Evolutionary conservation across 2,113 vertebrate genomes (phyloP).

Genomic region (Litocranius walleri): DNA sequence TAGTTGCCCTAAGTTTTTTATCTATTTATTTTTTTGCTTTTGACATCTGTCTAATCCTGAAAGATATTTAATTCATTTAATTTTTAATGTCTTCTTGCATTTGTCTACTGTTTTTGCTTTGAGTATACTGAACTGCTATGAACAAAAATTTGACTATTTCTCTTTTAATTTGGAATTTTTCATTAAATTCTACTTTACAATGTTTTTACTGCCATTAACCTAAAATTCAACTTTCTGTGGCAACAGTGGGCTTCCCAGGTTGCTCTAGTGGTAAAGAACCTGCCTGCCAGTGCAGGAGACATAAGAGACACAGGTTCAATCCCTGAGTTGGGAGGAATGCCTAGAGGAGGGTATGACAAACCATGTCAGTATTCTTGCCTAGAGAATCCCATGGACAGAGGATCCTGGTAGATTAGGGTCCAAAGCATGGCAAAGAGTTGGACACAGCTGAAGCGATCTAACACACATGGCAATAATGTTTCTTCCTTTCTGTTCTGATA

Average conservation of each 20-base stretch:
- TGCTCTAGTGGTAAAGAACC: not conserved
- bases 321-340: not conserved
- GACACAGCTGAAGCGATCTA: rapidly evolving
- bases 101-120: not conserved
- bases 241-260: not conserved
- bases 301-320: not conserved
- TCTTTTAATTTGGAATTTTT: not conserved
- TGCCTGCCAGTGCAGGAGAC: not conserved
- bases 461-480: not conserved
- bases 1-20: not conserved
- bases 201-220: not conserved
- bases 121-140: not conserved
- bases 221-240: not conserved
- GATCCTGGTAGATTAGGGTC: not conserved
- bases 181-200: not conserved
- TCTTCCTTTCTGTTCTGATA: not conserved
- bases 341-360: not conserved
- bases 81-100: not conserved
- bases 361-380: not conserved
- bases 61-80: not conserved
- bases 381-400: not conserved
- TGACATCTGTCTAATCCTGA: not conserved
- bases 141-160: not conserved
- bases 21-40: not conserved
- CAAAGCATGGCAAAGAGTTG: not conserved